Conservation (phyloP, 2,797 vertebrate genomes). For the Vultur gryphus region DNA sequence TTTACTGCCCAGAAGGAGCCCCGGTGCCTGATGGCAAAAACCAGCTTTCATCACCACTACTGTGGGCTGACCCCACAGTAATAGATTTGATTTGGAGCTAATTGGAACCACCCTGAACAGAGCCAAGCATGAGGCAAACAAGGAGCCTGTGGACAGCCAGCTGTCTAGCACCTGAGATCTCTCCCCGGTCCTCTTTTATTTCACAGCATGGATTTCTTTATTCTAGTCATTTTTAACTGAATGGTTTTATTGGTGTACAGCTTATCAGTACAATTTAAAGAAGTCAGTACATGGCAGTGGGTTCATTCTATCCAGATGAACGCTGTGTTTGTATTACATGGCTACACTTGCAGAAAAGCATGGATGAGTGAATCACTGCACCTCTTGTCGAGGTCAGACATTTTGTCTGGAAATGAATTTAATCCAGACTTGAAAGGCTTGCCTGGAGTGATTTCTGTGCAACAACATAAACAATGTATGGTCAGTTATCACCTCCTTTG, state of each 20-base stretch:
- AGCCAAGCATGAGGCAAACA: not conserved
- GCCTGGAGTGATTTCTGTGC: constrained; percentile 2
- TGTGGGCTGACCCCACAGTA: not conserved
- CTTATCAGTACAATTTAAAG: not conserved
- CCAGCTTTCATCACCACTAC: not conserved
- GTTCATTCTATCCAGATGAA: not conserved
- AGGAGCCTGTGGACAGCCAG: not conserved
- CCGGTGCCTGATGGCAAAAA: not conserved
- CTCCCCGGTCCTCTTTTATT: not conserved
- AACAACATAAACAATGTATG: not conserved
- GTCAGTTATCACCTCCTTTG: not conserved
- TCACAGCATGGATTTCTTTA: not conserved
- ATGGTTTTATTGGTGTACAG: not conserved
- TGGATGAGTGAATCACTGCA: not conserved
- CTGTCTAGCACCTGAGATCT: not conserved
- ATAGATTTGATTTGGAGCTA: not conserved
- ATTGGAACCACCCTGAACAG: not conserved
- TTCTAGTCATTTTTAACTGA: not conserved
- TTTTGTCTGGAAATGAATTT: constrained; percentile 19
- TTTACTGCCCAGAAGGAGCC: not conserved
- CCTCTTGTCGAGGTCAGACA: not conserved
- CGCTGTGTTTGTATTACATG: not conserved
- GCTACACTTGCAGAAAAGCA: not conserved
- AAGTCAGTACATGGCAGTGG: not conserved
- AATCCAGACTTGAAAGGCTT: constrained; percentile 1